A percentile compares a stretch with the other conserved stretches of the same genome.
Evolutionary conservation across 53 echinoderm and acorn worm genomes (phyloP).

Genomic region (Luidia sarsii): DNA sequence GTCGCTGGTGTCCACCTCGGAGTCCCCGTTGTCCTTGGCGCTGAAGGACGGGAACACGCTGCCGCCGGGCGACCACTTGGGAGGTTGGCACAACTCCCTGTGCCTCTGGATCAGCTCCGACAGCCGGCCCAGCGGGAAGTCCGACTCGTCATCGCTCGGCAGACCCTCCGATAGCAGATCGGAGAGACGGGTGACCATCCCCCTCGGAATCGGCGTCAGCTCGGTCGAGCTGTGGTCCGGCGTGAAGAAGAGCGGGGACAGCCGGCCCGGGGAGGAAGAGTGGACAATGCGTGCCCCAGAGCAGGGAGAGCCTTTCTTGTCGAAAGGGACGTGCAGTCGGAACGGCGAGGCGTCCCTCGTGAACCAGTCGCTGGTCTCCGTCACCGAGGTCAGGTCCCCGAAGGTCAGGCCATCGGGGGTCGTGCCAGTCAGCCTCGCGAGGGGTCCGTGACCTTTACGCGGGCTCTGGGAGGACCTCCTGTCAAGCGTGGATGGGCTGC

Average conservation of each 20-base stretch:
- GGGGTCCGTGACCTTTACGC: conserved; percentile 35
- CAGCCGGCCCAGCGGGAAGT: conserved; percentile 17
- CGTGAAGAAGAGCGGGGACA: conserved; percentile 42
- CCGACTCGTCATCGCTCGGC: conserved; percentile 51
- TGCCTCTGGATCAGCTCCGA: conserved; percentile 45
- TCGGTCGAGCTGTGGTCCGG: background rate
- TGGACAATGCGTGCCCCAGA: conserved; percentile 44
- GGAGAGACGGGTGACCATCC: conserved; percentile 78
- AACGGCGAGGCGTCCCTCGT: conserved; percentile 41
- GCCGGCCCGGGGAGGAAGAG: conserved; percentile 16
- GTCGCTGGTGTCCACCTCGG: conserved; percentile 63
- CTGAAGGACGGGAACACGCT: conserved; percentile 12
- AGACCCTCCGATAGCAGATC: conserved; percentile 63
- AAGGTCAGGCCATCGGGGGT: conserved; percentile 19
- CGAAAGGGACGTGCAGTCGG: conserved; percentile 49
- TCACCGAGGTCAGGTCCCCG: background rate
- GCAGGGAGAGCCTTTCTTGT: conserved; percentile 52
- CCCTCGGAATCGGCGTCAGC: conserved; percentile 55
- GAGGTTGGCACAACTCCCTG: conserved; percentile 37
- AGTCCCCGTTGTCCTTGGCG: conserved; percentile 37
- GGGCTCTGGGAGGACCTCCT: background rate
- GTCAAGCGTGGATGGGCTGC: background rate
- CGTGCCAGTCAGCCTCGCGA: conserved; percentile 7
- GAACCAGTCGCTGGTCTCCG: conserved; percentile 25
- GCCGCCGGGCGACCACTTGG: conserved; percentile 16